These are phyloP conservation scores for Lophotis ruficrista DNA, from an alignment of 2,113 vertebrate species.

Conservation along the genomic window DNA sequence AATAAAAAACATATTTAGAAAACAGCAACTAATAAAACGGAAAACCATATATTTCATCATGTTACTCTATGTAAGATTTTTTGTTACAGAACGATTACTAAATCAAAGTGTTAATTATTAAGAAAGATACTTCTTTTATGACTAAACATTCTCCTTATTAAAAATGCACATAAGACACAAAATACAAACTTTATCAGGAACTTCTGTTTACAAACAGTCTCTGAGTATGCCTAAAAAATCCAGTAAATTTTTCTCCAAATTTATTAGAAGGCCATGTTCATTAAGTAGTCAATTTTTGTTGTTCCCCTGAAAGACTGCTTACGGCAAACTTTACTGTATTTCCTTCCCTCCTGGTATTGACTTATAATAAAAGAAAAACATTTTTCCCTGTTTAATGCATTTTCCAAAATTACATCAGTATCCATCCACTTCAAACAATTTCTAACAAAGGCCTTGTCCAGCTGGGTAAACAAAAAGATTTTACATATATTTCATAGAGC, in stretches of 20 bases:
- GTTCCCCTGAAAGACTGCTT: constrained; percentile 10
- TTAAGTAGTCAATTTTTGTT: constrained; percentile 22
- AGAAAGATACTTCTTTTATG: not conserved
- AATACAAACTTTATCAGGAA: not conserved
- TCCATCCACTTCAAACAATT: constrained; percentile 47
- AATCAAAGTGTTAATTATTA: not conserved
- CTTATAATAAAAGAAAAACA: constrained; percentile 61
- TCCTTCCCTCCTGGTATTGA: constrained; percentile 50
- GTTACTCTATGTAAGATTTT: not conserved
- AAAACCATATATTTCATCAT: not conserved
- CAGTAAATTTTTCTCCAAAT: not conserved
- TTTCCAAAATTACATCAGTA: constrained; percentile 52
- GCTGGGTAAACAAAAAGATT: constrained; percentile 55
- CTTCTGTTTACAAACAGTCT: not conserved
- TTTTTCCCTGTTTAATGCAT: constrained; percentile 35
- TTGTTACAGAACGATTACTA: not conserved
- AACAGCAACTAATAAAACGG: not conserved
- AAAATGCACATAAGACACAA: not conserved
- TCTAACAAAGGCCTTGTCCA: constrained; percentile 37
- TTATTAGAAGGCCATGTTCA: not conserved
- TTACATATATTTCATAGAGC: constrained; percentile 26
- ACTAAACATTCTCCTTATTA: not conserved
- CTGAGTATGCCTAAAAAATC: not conserved
- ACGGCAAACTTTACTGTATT: constrained; percentile 36
- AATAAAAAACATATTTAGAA: constrained; percentile 16